Percentiles rank a stretch among this genome's conserved stretches.
These are phyloP conservation scores for Ephialtes manifestator DNA, from an alignment of 2,888 invertebrate genomes.

Conservation along the genomic window DNA sequence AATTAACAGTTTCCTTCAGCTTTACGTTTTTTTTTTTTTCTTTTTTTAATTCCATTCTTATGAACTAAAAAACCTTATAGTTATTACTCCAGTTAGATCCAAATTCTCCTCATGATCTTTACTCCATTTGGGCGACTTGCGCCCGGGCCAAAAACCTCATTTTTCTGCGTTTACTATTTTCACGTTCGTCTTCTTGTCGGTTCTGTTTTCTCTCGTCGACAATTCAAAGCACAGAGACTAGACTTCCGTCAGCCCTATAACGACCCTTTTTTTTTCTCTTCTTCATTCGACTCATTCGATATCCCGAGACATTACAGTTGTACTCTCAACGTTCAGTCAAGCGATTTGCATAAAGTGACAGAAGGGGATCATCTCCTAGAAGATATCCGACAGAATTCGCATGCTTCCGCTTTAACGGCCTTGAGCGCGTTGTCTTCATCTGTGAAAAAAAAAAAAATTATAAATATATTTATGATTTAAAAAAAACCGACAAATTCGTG, in stretches of 20 bases:
- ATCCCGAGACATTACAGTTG: slow-evolving; percentile 53
- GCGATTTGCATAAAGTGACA: slow-evolving; percentile 79
- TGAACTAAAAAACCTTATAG: slow-evolving; percentile 34
- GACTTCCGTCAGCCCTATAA: slow-evolving; percentile 10
- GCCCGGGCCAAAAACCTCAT: slow-evolving; percentile 52
- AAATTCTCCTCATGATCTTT: not conserved
- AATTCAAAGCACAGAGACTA: slow-evolving; percentile 53
- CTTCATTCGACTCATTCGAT: slow-evolving; percentile 22
- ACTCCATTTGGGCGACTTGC: slow-evolving; percentile 54
- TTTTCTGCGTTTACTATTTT: slow-evolving; percentile 45
- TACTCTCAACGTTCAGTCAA: slow-evolving; percentile 74
- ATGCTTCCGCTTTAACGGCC: slow-evolving; percentile 71
- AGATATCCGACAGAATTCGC: slow-evolving; percentile 73
- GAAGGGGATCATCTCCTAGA: slow-evolving; percentile 75
- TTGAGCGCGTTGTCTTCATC: slow-evolving; percentile 79
- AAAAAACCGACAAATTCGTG: too few relatives aligned
- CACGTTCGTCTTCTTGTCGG: slow-evolving; percentile 29
- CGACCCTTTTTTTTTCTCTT: not conserved
- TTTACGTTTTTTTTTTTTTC: slow-evolving; percentile 7
- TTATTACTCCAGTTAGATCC: slow-evolving; percentile 18
- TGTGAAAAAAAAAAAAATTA: slow-evolving; percentile 65
- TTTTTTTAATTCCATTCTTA: slow-evolving; percentile 34
- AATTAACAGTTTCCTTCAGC: slow-evolving; percentile 18
- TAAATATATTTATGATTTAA: not conserved
- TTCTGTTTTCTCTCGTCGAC: slow-evolving; percentile 21